Percentiles rank a stretch among this genome's conserved stretches.
Evolutionary conservation across 2,888 invertebrate genomes (phyloP).

Genomic region (Lycocerus yunnanus): DNA sequence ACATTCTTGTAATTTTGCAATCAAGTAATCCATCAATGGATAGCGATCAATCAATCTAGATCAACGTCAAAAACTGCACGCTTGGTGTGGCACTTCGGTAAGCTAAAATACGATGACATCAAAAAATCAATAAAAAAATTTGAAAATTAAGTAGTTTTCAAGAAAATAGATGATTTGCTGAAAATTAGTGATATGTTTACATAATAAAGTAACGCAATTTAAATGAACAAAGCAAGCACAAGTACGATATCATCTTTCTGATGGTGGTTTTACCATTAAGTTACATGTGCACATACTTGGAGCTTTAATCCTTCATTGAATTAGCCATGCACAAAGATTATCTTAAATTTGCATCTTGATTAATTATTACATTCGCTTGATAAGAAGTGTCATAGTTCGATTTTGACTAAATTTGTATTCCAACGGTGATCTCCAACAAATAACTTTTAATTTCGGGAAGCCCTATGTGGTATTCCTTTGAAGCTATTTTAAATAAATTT

Average conservation of each 20-base stretch:
- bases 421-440: neutral
- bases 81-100: constrained; percentile 14
- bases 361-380: neutral
- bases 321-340: constrained; percentile 10
- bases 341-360: constrained; percentile 14
- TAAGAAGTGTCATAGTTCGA: neutral
- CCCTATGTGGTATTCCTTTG: neutral
- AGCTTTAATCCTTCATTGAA: constrained; percentile 15
- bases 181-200: neutral
- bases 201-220: neutral
- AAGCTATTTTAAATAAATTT: neutral
- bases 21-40: constrained; percentile 15
- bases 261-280: constrained; percentile 1
- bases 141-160: neutral
- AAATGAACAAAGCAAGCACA: neutral
- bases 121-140: neutral
- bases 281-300: constrained; percentile 13
- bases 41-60: constrained; percentile 25
- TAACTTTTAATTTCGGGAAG: neutral
- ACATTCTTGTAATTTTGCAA: constrained; percentile 13
- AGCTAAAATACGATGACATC: constrained; percentile 9
- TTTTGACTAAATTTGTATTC: neutral
- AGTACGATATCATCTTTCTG: constrained; percentile 9
- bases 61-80: constrained; percentile 19
- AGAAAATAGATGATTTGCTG: neutral